A percentile compares a stretch with the other conserved stretches of the same genome.
Evolutionary conservation across 2,113 vertebrate species (phyloP).

Genomic region (Aldabrachelys gigantea): DNA sequence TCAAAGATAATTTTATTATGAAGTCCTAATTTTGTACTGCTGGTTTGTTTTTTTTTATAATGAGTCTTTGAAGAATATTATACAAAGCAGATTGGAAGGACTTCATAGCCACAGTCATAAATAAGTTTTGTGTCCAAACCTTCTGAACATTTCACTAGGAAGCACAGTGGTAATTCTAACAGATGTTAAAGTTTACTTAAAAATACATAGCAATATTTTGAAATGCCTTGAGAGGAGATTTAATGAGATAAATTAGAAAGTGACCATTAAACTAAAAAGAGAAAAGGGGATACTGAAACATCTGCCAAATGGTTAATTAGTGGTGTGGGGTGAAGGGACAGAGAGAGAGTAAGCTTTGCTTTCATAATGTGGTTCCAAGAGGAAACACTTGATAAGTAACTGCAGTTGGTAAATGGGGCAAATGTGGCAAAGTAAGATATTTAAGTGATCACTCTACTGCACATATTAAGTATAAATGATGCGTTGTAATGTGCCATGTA

Average conservation of each 20-base stretch:
- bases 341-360: neutral
- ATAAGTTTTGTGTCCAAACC: neutral
- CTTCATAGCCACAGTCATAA: neutral
- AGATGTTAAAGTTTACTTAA: neutral
- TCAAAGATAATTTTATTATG: neutral
- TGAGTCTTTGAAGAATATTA: neutral
- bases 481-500: fast-evolving
- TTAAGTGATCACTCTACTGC: neutral
- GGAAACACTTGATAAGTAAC: neutral
- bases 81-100: neutral
- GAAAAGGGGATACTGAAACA: neutral
- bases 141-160: neutral
- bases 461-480: neutral
- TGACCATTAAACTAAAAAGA: neutral
- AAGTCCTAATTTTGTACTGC: neutral
- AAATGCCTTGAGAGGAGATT: neutral
- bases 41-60: neutral
- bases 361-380: neutral
- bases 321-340: neutral
- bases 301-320: neutral
- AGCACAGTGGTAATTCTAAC: neutral
- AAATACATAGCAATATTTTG: neutral
- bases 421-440: constrained; percentile 5
- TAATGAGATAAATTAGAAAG: neutral
- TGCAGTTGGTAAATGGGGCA: neutral